These are phyloP conservation scores for Alethe diademata DNA, from an alignment of 2,113 vertebrate genomes.

Conservation along the genomic window DNA sequence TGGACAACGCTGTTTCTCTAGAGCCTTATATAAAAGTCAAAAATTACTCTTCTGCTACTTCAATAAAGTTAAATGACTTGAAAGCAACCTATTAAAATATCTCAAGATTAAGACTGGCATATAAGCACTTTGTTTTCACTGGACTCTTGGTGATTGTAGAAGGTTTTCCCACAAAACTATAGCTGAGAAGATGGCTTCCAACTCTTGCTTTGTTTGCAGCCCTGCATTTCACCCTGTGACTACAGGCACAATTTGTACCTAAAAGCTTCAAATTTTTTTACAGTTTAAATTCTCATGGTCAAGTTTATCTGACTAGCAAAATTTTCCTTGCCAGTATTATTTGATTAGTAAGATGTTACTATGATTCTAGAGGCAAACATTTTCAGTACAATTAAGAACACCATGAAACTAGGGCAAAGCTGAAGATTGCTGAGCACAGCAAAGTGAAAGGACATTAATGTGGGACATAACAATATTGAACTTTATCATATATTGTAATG, in stretches of 20 bases:
- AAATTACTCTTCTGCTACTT: neutral
- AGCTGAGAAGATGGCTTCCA: neutral
- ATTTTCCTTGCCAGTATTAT: conserved; percentile 60
- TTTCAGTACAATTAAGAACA: conserved; percentile 40
- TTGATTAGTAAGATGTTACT: conserved; percentile 66
- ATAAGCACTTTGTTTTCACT: neutral
- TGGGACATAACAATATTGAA: neutral
- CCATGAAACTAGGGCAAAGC: neutral
- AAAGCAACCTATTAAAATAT: neutral
- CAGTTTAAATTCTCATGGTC: conserved; percentile 42
- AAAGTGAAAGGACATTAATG: neutral
- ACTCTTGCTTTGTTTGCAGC: neutral
- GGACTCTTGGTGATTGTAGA: neutral
- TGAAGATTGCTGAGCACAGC: neutral
- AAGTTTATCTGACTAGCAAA: conserved; percentile 61
- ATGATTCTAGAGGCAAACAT: conserved; percentile 58
- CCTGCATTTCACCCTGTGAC: neutral
- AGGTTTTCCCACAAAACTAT: neutral
- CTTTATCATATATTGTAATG: neutral
- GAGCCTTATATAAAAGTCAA: neutral
- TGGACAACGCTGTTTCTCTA: neutral
- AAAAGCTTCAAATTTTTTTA: conserved; percentile 36
- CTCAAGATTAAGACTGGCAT: neutral
- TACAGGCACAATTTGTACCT: neutral
- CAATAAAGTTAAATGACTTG: neutral